Base-by-base conservation (phyloP, 2,888 invertebrate genomes). In the Ischnus inquisitorius region DNA sequence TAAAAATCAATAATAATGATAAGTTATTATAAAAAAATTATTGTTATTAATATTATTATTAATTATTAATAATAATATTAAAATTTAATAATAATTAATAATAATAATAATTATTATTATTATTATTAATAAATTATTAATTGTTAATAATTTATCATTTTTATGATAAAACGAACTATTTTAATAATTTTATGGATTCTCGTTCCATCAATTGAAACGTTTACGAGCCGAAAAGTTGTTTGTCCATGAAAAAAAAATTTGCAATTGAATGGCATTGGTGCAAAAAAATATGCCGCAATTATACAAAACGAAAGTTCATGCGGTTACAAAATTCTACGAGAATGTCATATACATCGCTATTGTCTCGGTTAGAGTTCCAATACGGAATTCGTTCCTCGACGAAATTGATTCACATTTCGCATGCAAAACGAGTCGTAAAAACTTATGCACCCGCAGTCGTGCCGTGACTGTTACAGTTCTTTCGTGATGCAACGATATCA, bases 341-440 rank as follows among this genome's bases (percentile, higher is more conserved):
- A 74, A 19, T n/a, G 22, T 74, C n/a, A 62, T 62, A 46, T 34
- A 51, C 28, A 41, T 43, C 19, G 54, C 12, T 51, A 28, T 67
- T 64, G 65, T 75, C 64, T 65, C 22, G n/a, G 48, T 51, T 12
- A 48, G 28, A 6, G 10, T 28, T 19, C 22, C 68, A 1, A n/a
- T 54, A 54, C 51, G 19, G 12, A 16, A 57, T 76, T 76, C 65
- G n/a, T n/a, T 76, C 43, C 12, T 57, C 8, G 57, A 16, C 54
- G 34, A 54, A 68, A 77, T 77, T 67, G 57, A 77, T 77, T 57
- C 22, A 41, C 5, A 54, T 28, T 68, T 68, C 19, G 57, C 79
- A 51, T 74, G 79, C 79, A 22, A 14, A 77, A 81, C 41, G 41
- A 22, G 34, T 62, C 39, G 60, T 41, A 43, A 67, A 68, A 76